A percentile compares a stretch with the other conserved stretches of the same genome.
These are phyloP conservation scores for Hydrochoerus hydrochaeris DNA, from an alignment of 2,113 vertebrate species.

Conservation along the genomic window DNA sequence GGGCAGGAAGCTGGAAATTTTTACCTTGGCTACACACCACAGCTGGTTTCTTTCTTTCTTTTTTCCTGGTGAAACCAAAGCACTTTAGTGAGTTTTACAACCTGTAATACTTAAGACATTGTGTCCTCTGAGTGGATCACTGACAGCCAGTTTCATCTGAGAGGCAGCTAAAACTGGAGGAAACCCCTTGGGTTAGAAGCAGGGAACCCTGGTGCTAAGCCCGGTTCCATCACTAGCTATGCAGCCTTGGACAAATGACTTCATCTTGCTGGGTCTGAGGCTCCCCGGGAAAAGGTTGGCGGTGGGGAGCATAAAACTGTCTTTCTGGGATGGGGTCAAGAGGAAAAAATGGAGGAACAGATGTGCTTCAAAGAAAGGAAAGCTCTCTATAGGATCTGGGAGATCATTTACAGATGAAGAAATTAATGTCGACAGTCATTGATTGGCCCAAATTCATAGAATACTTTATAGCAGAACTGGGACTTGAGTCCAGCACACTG, in stretches of 20 bases:
- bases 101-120: neutral
- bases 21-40: neutral
- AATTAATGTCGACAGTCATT: neutral
- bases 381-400: neutral
- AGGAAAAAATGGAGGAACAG: neutral
- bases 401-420: neutral
- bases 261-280: neutral
- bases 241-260: neutral
- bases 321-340: neutral
- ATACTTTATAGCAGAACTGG: neutral
- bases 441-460: neutral
- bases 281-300: neutral
- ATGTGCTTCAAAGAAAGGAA: constrained; percentile 23
- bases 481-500: neutral
- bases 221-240: neutral
- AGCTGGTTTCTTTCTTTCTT: neutral
- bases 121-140: neutral
- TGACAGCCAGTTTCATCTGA: neutral
- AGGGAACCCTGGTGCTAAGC: accelerated
- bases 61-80: constrained; percentile 65
- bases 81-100: constrained; percentile 71
- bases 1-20: neutral
- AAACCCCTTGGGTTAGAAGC: neutral
- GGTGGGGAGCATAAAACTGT: neutral
- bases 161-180: neutral